These are phyloP conservation scores for Agonopterix arenella DNA, from an alignment of 2,888 invertebrate species.

Conservation along the genomic window DNA sequence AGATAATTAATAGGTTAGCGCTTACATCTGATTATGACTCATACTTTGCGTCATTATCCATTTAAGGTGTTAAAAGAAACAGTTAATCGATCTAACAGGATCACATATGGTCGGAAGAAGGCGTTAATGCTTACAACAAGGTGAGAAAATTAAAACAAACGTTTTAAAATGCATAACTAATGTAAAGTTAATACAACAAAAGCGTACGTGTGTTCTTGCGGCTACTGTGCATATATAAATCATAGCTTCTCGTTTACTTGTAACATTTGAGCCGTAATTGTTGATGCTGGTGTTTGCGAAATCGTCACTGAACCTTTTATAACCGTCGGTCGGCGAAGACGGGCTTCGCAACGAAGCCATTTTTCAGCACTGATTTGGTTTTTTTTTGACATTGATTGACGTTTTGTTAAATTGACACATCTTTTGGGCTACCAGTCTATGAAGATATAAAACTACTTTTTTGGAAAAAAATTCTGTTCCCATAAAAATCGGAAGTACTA, in stretches of 20 bases:
- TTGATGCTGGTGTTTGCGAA: slow-evolving; percentile 72
- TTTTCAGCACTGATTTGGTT: slow-evolving; percentile 50
- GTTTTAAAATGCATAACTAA: slow-evolving; percentile 54
- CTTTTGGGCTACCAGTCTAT: not conserved
- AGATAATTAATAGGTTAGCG: slow-evolving; percentile 25
- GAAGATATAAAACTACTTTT: too few relatives aligned
- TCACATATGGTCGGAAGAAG: slow-evolving; percentile 15
- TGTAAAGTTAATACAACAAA: slow-evolving; percentile 68
- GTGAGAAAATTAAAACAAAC: slow-evolving; percentile 61
- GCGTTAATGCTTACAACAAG: slow-evolving; percentile 31
- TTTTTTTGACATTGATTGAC: slow-evolving; percentile 24
- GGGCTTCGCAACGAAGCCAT: slow-evolving; percentile 76
- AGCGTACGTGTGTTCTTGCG: slow-evolving; percentile 59
- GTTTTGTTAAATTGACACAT: slow-evolving; percentile 3
- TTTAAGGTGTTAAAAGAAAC: slow-evolving; percentile 26
- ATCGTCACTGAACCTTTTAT: slow-evolving; percentile 80
- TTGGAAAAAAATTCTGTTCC: too few relatives aligned
- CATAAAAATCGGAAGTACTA: too few relatives aligned
- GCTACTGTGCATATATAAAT: slow-evolving; percentile 67
- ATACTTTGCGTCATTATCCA: slow-evolving; percentile 47
- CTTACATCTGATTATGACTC: slow-evolving; percentile 38
- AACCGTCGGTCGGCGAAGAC: slow-evolving; percentile 79
- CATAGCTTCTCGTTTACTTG: slow-evolving; percentile 74
- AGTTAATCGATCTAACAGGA: slow-evolving; percentile 31
- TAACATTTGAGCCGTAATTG: slow-evolving; percentile 79